A percentile compares a stretch with the other conserved stretches of the same genome.
Conservation (phyloP, 2,113 vertebrate species). For the Xenopus laevis region DNA sequence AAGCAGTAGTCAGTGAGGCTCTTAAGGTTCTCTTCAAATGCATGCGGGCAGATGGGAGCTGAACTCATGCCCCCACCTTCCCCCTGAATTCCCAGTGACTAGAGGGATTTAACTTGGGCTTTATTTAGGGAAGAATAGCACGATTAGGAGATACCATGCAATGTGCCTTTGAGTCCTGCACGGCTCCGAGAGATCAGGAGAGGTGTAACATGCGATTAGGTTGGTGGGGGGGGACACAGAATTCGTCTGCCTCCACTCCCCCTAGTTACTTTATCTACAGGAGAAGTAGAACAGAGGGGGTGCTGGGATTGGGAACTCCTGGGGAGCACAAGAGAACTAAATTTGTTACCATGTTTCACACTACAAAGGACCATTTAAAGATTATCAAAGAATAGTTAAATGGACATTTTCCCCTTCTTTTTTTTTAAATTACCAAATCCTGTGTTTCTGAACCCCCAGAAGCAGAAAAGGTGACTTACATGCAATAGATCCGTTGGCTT, state of each 20-base stretch:
- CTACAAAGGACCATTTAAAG: conserved; percentile 34
- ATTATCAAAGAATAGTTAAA: conserved; percentile 27
- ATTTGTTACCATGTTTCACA: conserved; percentile 5
- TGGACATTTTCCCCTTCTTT: neutral
- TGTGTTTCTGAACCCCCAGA: no score
- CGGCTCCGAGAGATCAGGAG: conserved; percentile 60
- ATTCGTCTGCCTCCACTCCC: no score
- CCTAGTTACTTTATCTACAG: no score
- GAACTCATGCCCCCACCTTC: conserved; percentile 44
- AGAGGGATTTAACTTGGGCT: conserved; percentile 68
- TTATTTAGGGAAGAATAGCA: conserved; percentile 72
- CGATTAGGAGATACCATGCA: conserved; percentile 73
- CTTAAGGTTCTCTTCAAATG: conserved; percentile 52
- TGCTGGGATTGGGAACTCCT: conserved; percentile 14
- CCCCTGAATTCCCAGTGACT: conserved; percentile 57
- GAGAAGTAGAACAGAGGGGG: conserved; percentile 60
- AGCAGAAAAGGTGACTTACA: no score
- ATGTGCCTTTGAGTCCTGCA: conserved; percentile 72
- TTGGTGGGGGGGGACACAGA: conserved; percentile 4
- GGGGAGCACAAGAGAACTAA: conserved; percentile 2
- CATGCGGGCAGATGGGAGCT: conserved; percentile 73
- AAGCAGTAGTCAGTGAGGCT: no score
- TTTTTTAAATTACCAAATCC: neutral
- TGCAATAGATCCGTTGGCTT: no score
- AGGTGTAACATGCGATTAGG: conserved; percentile 71